These are phyloP conservation scores for Lacerta agilis DNA, from an alignment of 2,797 vertebrate species.

Conservation along the genomic window DNA sequence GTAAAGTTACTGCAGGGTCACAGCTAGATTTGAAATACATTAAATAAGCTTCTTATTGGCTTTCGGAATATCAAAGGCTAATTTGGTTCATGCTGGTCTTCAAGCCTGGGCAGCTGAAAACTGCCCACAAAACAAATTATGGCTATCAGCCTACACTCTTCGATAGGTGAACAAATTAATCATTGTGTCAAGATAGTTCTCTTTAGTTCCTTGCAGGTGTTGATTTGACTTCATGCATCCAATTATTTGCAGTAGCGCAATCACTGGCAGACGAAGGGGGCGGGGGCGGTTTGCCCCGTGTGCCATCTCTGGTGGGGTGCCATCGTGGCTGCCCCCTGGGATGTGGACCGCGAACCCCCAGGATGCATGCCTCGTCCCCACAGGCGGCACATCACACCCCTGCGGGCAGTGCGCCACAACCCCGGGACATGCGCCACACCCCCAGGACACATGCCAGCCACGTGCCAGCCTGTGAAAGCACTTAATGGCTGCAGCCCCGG, in stretches of 20 bases:
- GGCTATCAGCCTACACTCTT: neutral
- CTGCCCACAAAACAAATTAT: neutral
- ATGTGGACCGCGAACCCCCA: too few species aligned
- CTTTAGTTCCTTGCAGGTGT: neutral
- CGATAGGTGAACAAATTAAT: neutral
- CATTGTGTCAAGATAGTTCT: neutral
- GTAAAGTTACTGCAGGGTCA: slow-evolving; percentile 6
- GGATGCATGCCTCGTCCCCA: too few species aligned
- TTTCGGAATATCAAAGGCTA: slow-evolving; percentile 6
- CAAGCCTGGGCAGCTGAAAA: slow-evolving; percentile 15
- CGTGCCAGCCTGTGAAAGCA: too few species aligned
- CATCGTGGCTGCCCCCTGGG: too few species aligned
- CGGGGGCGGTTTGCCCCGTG: too few species aligned
- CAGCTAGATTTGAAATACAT: neutral
- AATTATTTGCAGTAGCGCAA: slow-evolving; percentile 2
- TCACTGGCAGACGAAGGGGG: too few species aligned
- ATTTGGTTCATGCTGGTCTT: slow-evolving; percentile 6
- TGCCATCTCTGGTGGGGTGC: too few species aligned
- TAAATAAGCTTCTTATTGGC: slow-evolving; percentile 9
- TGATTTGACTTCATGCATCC: neutral
- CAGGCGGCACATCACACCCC: too few species aligned
- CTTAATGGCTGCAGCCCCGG: neutral
- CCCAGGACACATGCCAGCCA: too few species aligned
- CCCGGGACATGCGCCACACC: too few species aligned
- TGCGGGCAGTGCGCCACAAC: too few species aligned